phyloP scores from a whole-genome alignment of 1,140 invertebrate species.

The Euwallacea similis region DNA sequence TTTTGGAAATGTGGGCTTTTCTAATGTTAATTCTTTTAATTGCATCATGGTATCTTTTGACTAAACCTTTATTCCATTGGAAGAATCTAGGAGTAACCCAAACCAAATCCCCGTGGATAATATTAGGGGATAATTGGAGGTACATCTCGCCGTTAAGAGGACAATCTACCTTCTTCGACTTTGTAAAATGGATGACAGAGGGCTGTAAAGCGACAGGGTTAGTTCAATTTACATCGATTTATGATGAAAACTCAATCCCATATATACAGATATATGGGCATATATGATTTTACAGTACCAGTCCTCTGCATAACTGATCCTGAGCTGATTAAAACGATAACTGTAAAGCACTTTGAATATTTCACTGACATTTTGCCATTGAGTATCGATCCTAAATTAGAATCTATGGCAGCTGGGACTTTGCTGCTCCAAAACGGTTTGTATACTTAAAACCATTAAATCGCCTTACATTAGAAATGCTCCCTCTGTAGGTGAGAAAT shows the following conservation, averaged over 20 bases:
- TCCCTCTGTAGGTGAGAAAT: neutral
- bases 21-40: neutral
- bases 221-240: neutral
- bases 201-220: neutral
- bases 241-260: neutral
- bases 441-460: neutral
- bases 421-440: neutral
- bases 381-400: neutral
- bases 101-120: neutral
- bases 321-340: neutral
- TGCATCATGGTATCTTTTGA: neutral
- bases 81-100: neutral
- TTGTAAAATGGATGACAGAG: neutral
- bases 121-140: neutral
- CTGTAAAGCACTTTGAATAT: neutral
- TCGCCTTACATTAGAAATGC: neutral
- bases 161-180: neutral
- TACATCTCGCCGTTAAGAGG: neutral
- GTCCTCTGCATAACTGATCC: neutral
- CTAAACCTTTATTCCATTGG: neutral
- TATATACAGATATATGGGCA: neutral
- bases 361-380: neutral
- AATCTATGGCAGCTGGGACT: neutral
- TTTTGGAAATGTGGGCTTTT: neutral
- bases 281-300: neutral